Evolutionary conservation across 2,797 vertebrate species (phyloP).

Genomic region (Channa striata): DNA sequence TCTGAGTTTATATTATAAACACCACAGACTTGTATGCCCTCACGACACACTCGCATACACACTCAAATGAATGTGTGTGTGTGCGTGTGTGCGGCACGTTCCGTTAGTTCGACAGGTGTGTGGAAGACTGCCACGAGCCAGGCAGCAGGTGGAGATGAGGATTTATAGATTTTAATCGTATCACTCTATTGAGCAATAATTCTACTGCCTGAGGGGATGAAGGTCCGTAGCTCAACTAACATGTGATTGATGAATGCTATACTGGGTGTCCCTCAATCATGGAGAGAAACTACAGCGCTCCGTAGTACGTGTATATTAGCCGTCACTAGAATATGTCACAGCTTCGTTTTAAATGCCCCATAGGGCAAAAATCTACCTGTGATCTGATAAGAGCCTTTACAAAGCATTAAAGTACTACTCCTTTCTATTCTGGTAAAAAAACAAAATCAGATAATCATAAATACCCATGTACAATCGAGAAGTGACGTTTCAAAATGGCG

Average conservation of each 20-base stretch:
- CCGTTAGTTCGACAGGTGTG: constrained; percentile 82
- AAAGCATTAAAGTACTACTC: background rate
- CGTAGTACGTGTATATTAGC: constrained; percentile 6
- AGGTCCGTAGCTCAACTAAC: constrained; percentile 46
- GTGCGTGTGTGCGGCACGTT: constrained; percentile 49
- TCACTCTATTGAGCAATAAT: constrained; percentile 82
- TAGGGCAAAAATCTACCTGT: background rate
- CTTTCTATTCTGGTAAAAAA: background rate
- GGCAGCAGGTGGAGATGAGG: constrained; percentile 82
- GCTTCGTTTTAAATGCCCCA: constrained; percentile 21
- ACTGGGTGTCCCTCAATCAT: constrained; percentile 38
- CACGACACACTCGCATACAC: constrained; percentile 10
- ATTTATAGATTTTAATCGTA: constrained; percentile 86
- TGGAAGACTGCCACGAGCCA: constrained; percentile 76
- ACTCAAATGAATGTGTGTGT: constrained; percentile 12
- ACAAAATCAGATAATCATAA: constrained; percentile 12
- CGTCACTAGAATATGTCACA: constrained; percentile 8
- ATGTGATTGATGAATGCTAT: constrained; percentile 63
- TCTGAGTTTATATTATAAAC: constrained; percentile 79
- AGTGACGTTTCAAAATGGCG: constrained; percentile 39
- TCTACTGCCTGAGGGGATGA: constrained; percentile 69
- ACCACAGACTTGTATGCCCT: constrained; percentile 35
- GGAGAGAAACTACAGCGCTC: constrained; percentile 1
- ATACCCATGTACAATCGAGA: background rate
- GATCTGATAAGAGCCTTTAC: constrained; percentile 2